Conservation (phyloP, 2,888 invertebrate genomes). For the Andrena bicolor region DNA sequence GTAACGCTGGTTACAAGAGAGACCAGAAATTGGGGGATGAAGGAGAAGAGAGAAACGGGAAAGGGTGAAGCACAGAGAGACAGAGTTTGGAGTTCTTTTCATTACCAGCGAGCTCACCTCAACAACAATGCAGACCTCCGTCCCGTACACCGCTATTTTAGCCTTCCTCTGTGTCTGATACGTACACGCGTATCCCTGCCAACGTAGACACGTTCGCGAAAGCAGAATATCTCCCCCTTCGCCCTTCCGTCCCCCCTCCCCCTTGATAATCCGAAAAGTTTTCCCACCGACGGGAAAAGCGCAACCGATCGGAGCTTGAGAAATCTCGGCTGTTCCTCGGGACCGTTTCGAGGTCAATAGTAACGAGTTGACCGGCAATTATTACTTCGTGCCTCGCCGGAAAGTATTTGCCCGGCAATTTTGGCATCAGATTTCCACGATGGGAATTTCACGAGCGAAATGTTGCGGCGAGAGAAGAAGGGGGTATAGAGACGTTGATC, state of each 20-base stretch:
- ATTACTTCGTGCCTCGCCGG: not conserved
- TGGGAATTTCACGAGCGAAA: too few species aligned
- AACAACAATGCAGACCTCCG: conserved; percentile 71
- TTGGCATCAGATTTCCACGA: not conserved
- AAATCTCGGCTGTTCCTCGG: not conserved
- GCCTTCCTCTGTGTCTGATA: conserved; percentile 43
- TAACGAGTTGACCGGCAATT: not conserved
- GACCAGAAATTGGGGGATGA: conserved; percentile 33
- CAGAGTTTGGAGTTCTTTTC: conserved; percentile 79
- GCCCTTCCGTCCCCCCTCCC: too few species aligned
- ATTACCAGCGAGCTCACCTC: conserved; percentile 77
- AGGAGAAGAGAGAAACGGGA: conserved; percentile 47
- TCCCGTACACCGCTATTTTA: conserved; percentile 59
- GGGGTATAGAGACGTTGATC: not conserved
- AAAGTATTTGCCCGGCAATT: not conserved
- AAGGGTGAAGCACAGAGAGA: conserved; percentile 65
- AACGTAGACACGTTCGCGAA: conserved; percentile 14
- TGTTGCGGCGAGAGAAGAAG: not conserved
- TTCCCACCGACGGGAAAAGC: conserved; percentile 16
- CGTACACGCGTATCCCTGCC: conserved; percentile 16
- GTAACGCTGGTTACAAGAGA: conserved; percentile 28
- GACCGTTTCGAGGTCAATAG: not conserved
- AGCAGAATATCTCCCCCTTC: conserved; percentile 2
- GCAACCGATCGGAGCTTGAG: conserved; percentile 22
- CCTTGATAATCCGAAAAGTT: conserved; percentile 34